A percentile compares a stretch with the other conserved stretches of the same genome.
phyloP scores from a whole-genome alignment of 2,888 invertebrate species.

The Euplexia lucipara region DNA sequence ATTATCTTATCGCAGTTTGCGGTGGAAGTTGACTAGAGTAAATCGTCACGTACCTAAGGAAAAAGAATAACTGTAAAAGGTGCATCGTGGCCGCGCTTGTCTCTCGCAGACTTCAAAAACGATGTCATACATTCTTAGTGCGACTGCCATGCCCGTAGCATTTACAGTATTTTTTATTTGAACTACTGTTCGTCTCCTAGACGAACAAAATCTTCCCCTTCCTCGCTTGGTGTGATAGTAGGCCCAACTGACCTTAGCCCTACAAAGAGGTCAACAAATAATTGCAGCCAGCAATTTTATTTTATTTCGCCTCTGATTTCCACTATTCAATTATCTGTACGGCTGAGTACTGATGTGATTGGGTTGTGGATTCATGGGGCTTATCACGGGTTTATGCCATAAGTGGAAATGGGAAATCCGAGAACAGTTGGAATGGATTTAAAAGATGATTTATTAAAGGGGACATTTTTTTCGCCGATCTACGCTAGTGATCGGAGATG shows the following conservation, averaged over 20 bases:
- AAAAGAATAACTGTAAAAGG: no score
- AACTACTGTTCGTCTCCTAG: no score
- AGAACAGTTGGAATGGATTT: conserved; percentile 1
- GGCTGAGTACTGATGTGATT: conserved; percentile 56
- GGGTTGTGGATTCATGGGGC: conserved; percentile 35
- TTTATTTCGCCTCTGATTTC: conserved; percentile 69
- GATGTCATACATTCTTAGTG: no score
- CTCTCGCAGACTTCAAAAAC: no score
- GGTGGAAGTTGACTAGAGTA: no score
- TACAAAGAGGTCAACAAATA: conserved; percentile 66
- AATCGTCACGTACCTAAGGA: no score
- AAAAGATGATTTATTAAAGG: conserved; percentile 1
- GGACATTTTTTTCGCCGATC: not conserved
- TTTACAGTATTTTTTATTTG: no score
- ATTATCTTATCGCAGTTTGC: no score
- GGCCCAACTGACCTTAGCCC: conserved; percentile 56
- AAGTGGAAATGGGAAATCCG: conserved; percentile 17
- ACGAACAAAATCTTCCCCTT: not conserved
- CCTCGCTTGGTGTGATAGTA: conserved; percentile 62
- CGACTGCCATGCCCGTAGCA: no score
- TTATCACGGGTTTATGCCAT: conserved; percentile 37
- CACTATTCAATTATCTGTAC: conserved; percentile 70
- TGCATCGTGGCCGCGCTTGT: no score
- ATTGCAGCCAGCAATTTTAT: conserved; percentile 71
- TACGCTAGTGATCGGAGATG: no score